Evolutionary conservation across 2,888 invertebrate species (phyloP), one percentile per base, ranked within the genome.

Genomic region (Norana najaformis): DNA sequence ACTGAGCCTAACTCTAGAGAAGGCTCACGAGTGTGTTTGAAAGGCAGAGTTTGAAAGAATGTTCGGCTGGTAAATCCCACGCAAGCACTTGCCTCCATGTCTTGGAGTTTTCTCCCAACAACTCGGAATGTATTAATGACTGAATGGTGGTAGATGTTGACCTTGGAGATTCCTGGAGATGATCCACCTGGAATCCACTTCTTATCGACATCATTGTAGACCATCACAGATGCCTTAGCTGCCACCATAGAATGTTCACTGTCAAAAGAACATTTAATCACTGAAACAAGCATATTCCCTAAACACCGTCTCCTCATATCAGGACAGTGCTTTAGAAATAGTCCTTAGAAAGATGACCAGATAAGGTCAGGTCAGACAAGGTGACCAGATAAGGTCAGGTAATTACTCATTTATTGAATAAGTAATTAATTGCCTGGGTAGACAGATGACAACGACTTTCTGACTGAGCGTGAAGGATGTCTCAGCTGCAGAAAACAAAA

Each of bases 201-300:
- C 96, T 98, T 99, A 95, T 97, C 97, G 91, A 96, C 96, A 95
- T 99, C 99, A 95, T 99, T 99, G 96, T 99, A 99, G 93, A 99
- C 97, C 99, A 99, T 99, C 94, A 99, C 99, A 94, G 98, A 98
- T 92, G 99, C 99, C 93, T 98, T 96, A 92, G 98, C 98, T 95
- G 98, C 97, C 95, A 98, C 98, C 96, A 99, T 98, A 95, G 98
- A 98, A 95, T 98, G 98, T 96, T 99, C 99, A 88, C 92, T 92
- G 90, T 89, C 90, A 88, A 88, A 53, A 36, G 34, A 85, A 85
- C 39, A 85, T n/a, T 16, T 23, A 47, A 47, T 23, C 23, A 23
- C 47, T 47, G 47, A 23, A 47, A 69, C 69, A 69, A 69, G 30
- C 69, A n/a, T 69, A n/a, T 69, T n/a, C 69, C n/a, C n/a, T n/a